Evolutionary conservation across 1,140 invertebrate species (phyloP), one percentile per base, ranked within the genome.

Genomic region (Hyles vespertilio): DNA sequence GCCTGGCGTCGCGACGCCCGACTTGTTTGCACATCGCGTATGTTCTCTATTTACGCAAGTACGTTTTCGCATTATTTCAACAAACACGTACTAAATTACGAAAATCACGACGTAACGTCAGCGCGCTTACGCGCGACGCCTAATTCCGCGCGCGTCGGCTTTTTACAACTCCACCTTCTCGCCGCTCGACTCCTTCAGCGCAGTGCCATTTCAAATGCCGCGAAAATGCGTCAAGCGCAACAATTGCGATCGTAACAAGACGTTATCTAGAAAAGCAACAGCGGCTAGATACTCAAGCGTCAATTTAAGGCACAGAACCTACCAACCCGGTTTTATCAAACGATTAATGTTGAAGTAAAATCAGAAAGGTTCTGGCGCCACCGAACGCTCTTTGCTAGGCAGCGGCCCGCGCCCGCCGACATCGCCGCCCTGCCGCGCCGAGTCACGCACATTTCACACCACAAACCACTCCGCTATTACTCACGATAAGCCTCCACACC

Each of bases 1-100:
- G 72, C 66, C 67, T 59, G 60, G 48, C 80, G 78, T 67, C 77
- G 75, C 76, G 77, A 74, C 82, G 78, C 69, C 67, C 70, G 65
- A 65, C 67, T 72, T 81, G 75, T 87, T 83, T 84, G 79, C 72
- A 70, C 72, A 69, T 72, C 77, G 70, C 72, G 75, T 77, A 77
- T 82, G 79, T 79, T 84, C 79, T 74, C 78, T 83, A 81, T 84
- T 87, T 85, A 79, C 82, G 72, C 72, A 75, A 77, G 63, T 74
- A 80, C 67, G 54, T 73, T 72, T 81, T 77, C 72, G 58, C 69
- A 74, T 67, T 75, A 74, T 78, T 78, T 72, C 72, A 70, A 78
- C 72, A 81, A 79, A 80, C 67, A 67, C 49, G 59, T 59, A 61
- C 54, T 53, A 65, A 67, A 66, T 66, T 69, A 67, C 57, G 63